Base-by-base conservation (phyloP, 2,113 vertebrate genomes). In the Pogonocichla stellata region DNA sequence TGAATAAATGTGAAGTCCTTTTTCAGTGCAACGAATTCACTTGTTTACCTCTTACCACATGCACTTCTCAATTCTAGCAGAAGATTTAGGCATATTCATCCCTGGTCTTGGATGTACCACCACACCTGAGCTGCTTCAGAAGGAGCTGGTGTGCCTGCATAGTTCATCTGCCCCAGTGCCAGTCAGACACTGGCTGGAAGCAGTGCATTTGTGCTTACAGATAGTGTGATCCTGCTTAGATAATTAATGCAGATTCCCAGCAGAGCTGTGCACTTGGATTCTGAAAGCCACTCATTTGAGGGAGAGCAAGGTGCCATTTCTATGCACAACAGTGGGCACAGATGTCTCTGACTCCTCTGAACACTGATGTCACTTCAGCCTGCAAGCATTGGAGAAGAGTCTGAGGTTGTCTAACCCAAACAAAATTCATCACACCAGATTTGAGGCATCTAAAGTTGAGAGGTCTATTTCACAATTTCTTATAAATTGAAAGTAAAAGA, bases 121-220 rank as follows among this genome's bases (percentile, higher is more conserved):
- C 23, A 8, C 34, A 53, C 6, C 18, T 58, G 70, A 70, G 15
- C 16, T 86, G 18, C 22, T 66, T 70, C 60, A 89, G 50, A 71
- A 62, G 40, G 19, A 70, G 17, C 19, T 53, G 23, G 9, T 62
- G 29, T 45, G 18, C 25, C 36, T 80, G 16, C 36, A 12, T 12
- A 3, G 3, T 28, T 38, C 19, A 10, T 33, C 36, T 2, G 5
- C 12, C 73, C 19, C 12, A 33, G 3, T 0, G 2, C 12, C 12
- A 45, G 64, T 25, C 51, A 62, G 50, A 20, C 0, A 1, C 38
- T 26, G 57, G 3, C 51, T 79, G 56, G 47, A 74, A 91, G 34
- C 19, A 45, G 23, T 31, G 26, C 14, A 10, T 47, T 89, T 61
- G 14, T 78, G 29, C 22, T 80, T 71, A 34, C 4, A 58, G 24